Evolutionary conservation across 2,888 invertebrate species (phyloP), one percentile per base, ranked within the genome.

Genomic region (Scaptomyza caliginosa): DNA sequence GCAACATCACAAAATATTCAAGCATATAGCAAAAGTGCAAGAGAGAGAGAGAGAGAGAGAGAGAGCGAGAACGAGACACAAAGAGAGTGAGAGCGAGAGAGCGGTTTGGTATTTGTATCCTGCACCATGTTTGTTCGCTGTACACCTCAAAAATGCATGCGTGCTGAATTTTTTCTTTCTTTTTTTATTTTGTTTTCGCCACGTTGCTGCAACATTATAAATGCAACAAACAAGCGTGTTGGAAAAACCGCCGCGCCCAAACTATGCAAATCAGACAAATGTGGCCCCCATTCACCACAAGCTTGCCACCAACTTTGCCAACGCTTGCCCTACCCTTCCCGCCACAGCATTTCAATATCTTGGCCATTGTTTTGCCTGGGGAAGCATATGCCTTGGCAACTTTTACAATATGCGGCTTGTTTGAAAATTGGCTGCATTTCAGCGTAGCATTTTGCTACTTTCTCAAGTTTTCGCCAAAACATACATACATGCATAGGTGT

Each of bases 211-310:
- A 78, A 58, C 86, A 87, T 85, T 82, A 79, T 79, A 79, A 74
- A 82, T 87, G 83, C 82, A 74, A 63, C 74, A 72, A 57, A 73
- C 63, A 66, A 66, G 56, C 48, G 49, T 50, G 49, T 34, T 59
- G 50, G 63, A 75, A 51, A 19, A 28, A 38, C 56, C 59, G 51
- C 59, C 54, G 51, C 52, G 43, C 43, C 64, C 82, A 67, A 74
- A 77, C 86, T 81, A 81, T 81, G 81, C 81, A 81, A 81, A 81
- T 81, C 75, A 81, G 67, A 56, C 71, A 59, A 86, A 56, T 72
- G 80, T 59, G 55, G 46, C 23, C 11, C 13, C 23, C 28, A 51
- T 42, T 38, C 45, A 28, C 23, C 65, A 32, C 46, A 24, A 13
- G 48, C 28, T 13, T 38, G 16, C 48, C 23, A 28, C 57, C 6